A percentile compares a stretch with the other conserved stretches of the same genome.
phyloP scores from a whole-genome alignment of 2,888 invertebrate genomes.

The Brenthis daphne region DNA sequence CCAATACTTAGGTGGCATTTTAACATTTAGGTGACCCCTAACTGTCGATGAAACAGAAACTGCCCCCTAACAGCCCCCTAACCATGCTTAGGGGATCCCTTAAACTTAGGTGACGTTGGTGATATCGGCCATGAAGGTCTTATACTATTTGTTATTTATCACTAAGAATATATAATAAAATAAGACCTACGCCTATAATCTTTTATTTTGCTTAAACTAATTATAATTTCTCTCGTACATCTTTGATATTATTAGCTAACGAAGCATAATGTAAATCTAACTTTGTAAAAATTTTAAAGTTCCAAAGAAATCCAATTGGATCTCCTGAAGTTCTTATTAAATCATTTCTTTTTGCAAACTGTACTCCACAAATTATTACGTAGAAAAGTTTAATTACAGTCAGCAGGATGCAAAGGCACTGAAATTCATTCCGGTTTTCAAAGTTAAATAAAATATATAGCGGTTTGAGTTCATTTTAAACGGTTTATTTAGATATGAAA shows the following conservation, averaged over 20 bases:
- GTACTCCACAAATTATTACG: slow-evolving; percentile 29
- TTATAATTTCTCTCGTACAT: too few species aligned
- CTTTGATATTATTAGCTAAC: not conserved
- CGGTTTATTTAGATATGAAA: slow-evolving; percentile 27
- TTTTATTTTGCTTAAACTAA: too few species aligned
- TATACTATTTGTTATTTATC: too few species aligned
- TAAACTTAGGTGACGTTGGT: too few species aligned
- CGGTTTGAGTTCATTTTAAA: slow-evolving; percentile 23
- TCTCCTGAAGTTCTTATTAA: slow-evolving; percentile 8
- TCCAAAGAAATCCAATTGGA: slow-evolving; percentile 18
- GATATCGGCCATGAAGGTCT: too few species aligned
- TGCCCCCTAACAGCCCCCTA: too few species aligned
- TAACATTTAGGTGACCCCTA: too few species aligned
- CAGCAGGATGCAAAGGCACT: slow-evolving; percentile 30
- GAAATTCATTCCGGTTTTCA: slow-evolving; percentile 25
- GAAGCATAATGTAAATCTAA: slow-evolving; percentile 1
- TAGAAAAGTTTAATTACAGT: slow-evolving; percentile 33
- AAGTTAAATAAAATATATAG: slow-evolving; percentile 32
- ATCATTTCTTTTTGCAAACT: slow-evolving; percentile 9
- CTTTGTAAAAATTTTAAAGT: slow-evolving; percentile 8
- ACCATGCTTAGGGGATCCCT: too few species aligned
- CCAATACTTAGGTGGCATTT: too few species aligned
- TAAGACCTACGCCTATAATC: too few species aligned
- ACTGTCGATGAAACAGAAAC: too few species aligned
- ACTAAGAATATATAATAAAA: too few species aligned